Evolutionary conservation across 2,888 invertebrate species (phyloP), one percentile per base, ranked within the genome.

Genomic region (Ochlodes sylvanus): DNA sequence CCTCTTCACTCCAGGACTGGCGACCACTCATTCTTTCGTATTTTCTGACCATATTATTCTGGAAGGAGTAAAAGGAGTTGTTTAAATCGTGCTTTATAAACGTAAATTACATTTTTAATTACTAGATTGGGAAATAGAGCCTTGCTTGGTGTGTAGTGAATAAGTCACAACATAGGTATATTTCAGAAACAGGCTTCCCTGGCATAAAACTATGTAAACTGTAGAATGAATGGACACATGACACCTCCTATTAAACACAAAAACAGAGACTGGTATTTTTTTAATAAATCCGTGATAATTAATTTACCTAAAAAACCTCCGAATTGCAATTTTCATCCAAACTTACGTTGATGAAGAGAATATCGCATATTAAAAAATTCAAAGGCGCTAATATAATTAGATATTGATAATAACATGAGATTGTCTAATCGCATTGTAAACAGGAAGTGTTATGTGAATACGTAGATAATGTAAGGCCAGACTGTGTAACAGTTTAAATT

Each of bases 21-120:
- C 93, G 89, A 70, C 93, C 93, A 76, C 92, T 92, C 87, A 92
- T 89, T 79, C 93, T 91, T 79, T 93, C 93, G 88, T 93, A 93
- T 83, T 90, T 92, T 75, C 93, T 86, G 78, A 93, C 93, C 93
- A 93, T 93, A 83, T 78, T 87, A 79, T 75, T 85, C 92, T 92
- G 91, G 63, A 89, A 92, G 71, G 55, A 69, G 69, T 70, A 70
- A 63, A 69, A 62, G 7, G 10, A 63, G 44, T 10, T n/a, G 15
- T 42, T 27, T 44, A 41, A 27, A 27, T 14, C 14, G 6, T 14
- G 7, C 10, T 12, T 21, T 2, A 7, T n/a, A 14, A 60, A 21
- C 19, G 1, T 15, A 19, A 50, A 19, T 50, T 1, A n/a, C n/a
- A n/a, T n/a, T 14, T 42, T 12, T 14, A 42, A 42, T 42, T 4